phyloP scores from a whole-genome alignment of 2,797 vertebrate genomes.

The Rhynchotus rufescens region DNA sequence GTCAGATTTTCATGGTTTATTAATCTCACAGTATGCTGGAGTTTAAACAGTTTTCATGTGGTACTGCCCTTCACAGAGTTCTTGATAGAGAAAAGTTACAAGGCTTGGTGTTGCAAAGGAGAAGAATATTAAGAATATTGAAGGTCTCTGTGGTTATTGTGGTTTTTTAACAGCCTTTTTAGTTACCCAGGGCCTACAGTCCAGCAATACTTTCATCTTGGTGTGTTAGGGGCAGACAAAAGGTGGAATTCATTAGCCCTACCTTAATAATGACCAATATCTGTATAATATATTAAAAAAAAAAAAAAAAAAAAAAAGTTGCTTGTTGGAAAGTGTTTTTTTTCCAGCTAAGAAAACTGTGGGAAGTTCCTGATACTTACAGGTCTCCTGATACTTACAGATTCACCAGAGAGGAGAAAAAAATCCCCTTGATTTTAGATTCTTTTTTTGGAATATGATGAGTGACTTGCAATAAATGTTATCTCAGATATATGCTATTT shows the following conservation, averaged over 20 bases:
- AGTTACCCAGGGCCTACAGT: background rate
- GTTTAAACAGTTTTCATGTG: constrained; percentile 61
- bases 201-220: too few species aligned
- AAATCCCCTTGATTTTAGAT: background rate
- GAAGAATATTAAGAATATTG: background rate
- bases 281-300: background rate
- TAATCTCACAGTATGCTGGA: constrained; percentile 70
- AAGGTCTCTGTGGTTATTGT: background rate
- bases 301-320: background rate
- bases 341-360: background rate
- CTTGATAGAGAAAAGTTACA: background rate
- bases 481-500: background rate
- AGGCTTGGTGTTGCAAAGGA: background rate
- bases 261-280: background rate
- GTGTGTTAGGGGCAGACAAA: too few species aligned
- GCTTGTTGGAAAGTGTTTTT: background rate
- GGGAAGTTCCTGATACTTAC: background rate
- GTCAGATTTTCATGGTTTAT: constrained; percentile 67
- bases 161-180: background rate
- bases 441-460: background rate
- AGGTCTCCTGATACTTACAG: too few species aligned
- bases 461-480: background rate
- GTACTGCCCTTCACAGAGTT: constrained; percentile 36
- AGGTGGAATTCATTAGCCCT: background rate
- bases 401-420: background rate